Evolutionary conservation across 2,888 invertebrate genomes (phyloP).

Genomic region (Carcina quercana): DNA sequence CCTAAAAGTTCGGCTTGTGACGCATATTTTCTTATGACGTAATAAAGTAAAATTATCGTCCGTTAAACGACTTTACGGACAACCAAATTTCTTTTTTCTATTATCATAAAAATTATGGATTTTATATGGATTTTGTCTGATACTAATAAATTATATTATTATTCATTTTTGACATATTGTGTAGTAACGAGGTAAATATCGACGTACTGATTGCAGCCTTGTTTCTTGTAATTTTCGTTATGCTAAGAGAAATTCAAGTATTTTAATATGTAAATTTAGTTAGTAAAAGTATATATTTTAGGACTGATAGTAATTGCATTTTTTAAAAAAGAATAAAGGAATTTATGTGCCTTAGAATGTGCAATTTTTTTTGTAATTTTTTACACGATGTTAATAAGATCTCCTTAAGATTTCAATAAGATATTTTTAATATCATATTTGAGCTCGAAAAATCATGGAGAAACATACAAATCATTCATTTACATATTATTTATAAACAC

Average conservation of each 20-base stretch:
- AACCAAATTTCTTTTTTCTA: too few relatives aligned
- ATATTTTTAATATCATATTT: slow-evolving; percentile 9
- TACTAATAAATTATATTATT: slow-evolving; percentile 1
- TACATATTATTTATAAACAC: neutral
- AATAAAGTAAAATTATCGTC: too few relatives aligned
- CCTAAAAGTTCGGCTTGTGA: too few relatives aligned
- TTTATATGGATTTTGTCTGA: neutral
- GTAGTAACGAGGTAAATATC: too few relatives aligned
- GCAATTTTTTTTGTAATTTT: slow-evolving; percentile 10
- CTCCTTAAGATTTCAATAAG: slow-evolving; percentile 6
- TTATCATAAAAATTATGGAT: too few relatives aligned
- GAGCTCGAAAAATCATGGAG: too few relatives aligned
- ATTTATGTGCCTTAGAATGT: slow-evolving; percentile 36
- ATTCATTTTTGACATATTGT: neutral
- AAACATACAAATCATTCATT: neutral
- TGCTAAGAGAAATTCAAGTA: neutral
- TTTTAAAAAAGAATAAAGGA: slow-evolving; percentile 20
- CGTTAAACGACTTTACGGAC: too few relatives aligned
- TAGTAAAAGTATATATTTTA: slow-evolving; percentile 13
- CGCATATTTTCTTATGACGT: too few relatives aligned
- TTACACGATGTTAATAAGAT: neutral
- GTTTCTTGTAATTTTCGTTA: too few relatives aligned
- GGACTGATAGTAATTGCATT: slow-evolving; percentile 31
- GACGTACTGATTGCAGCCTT: too few relatives aligned
- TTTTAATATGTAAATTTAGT: slow-evolving; percentile 16